These are phyloP conservation scores for Nemoura dubitans DNA, from an alignment of 2,888 invertebrate genomes.

Conservation along the genomic window DNA sequence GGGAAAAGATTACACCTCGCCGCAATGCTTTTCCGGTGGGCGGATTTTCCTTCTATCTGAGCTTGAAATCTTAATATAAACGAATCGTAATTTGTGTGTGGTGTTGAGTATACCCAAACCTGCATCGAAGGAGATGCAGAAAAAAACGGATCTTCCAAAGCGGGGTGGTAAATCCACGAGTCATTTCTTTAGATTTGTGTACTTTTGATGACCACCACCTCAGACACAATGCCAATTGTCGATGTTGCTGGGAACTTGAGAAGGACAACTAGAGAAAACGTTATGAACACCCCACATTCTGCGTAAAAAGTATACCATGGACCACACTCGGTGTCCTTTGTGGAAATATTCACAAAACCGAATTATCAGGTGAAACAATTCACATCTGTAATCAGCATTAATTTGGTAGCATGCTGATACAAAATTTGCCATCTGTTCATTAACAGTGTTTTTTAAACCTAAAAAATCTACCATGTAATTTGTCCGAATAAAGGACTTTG, in stretches of 20 bases:
- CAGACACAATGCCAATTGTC: too few species aligned
- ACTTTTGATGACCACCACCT: too few species aligned
- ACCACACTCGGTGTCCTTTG: too few species aligned
- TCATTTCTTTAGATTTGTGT: not conserved
- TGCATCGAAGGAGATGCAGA: not conserved
- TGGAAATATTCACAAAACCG: too few species aligned
- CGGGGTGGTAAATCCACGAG: not conserved
- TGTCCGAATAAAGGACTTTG: not conserved
- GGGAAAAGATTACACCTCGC: not conserved
- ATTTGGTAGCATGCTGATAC: not conserved
- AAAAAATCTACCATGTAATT: not conserved
- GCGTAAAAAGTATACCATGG: too few species aligned
- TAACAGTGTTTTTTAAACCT: not conserved
- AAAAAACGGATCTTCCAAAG: not conserved
- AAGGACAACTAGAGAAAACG: too few species aligned
- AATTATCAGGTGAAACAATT: not conserved
- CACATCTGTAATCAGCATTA: not conserved
- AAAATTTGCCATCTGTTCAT: not conserved
- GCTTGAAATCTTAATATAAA: not conserved
- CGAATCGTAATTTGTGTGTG: not conserved
- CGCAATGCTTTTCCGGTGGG: not conserved
- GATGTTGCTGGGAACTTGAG: too few species aligned
- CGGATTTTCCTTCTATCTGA: not conserved
- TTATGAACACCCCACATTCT: too few species aligned
- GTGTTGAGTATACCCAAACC: not conserved